A percentile compares a stretch with the other conserved stretches of the same genome.
Evolutionary conservation across 2,113 vertebrate genomes (phyloP).

Genomic region (Tragelaphus buxtoni): DNA sequence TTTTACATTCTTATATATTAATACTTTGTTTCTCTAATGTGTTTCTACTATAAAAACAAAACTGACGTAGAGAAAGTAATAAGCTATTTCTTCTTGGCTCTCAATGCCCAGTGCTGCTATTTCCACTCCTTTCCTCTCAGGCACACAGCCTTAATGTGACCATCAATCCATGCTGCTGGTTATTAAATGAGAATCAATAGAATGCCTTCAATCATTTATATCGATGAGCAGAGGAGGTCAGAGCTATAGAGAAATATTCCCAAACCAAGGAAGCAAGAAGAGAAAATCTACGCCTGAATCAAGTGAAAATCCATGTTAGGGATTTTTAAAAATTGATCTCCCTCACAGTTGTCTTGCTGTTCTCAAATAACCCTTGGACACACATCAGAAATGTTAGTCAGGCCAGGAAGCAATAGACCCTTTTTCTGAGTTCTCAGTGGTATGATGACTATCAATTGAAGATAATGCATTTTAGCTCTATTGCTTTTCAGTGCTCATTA

Average conservation of each 20-base stretch:
- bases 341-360: not conserved
- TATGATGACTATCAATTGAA: not conserved
- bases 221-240: not conserved
- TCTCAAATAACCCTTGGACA: not conserved
- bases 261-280: not conserved
- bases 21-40: not conserved
- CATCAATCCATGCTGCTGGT: slow-evolving; percentile 33
- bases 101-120: not conserved
- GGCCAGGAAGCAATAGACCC: not conserved
- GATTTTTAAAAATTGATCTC: not conserved
- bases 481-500: not conserved
- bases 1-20: not conserved
- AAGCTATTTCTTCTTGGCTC: slow-evolving; percentile 50
- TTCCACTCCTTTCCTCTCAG: slow-evolving; percentile 15
- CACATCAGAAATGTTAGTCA: not conserved
- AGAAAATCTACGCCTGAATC: not conserved
- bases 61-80: not conserved
- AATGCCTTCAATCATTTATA: not conserved
- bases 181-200: slow-evolving; percentile 22
- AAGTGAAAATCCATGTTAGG: not conserved
- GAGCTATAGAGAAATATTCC: not conserved
- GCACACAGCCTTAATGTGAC: not conserved
- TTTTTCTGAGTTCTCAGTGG: not conserved
- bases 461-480: not conserved
- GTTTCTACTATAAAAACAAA: slow-evolving; percentile 48